Evolutionary conservation across 2,113 vertebrate genomes (phyloP).

Genomic region (Petroica traversi): DNA sequence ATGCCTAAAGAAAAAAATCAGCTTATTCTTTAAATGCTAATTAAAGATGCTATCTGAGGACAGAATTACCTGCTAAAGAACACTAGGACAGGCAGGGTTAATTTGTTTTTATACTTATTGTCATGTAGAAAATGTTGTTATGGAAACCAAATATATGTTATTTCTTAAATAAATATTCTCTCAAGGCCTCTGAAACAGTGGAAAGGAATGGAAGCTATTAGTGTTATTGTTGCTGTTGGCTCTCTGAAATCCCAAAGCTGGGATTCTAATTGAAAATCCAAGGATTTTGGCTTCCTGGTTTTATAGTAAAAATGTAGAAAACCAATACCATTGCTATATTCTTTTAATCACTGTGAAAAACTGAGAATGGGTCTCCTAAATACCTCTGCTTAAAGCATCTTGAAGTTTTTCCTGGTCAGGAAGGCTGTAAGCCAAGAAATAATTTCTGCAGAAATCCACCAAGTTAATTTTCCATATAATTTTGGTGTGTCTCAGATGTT

Average conservation of each 20-base stretch:
- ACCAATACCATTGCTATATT: not conserved
- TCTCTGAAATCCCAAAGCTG: not conserved
- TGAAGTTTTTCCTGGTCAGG: not conserved
- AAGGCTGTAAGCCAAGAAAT: not conserved
- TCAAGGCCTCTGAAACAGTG: not conserved
- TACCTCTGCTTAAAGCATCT: not conserved
- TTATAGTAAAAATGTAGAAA: not conserved
- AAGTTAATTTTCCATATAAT: not conserved
- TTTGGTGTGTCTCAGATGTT: not conserved
- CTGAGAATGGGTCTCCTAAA: not conserved
- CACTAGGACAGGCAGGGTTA: not conserved
- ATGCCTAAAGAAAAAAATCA: not conserved
- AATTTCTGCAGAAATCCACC: not conserved
- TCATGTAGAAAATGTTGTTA: not conserved
- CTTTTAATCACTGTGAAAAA: not conserved
- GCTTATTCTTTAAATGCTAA: not conserved
- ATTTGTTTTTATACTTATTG: not conserved
- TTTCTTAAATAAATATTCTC: constrained; percentile 2
- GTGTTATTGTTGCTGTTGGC: not conserved
- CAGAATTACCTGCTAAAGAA: not conserved
- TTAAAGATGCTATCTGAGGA: not conserved
- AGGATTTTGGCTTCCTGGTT: not conserved
- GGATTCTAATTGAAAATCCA: not conserved
- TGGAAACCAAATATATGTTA: not conserved
- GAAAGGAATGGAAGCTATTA: not conserved